Evolutionary conservation across 2,113 vertebrate genomes (phyloP).

Genomic region (Heptranchias perlo): DNA sequence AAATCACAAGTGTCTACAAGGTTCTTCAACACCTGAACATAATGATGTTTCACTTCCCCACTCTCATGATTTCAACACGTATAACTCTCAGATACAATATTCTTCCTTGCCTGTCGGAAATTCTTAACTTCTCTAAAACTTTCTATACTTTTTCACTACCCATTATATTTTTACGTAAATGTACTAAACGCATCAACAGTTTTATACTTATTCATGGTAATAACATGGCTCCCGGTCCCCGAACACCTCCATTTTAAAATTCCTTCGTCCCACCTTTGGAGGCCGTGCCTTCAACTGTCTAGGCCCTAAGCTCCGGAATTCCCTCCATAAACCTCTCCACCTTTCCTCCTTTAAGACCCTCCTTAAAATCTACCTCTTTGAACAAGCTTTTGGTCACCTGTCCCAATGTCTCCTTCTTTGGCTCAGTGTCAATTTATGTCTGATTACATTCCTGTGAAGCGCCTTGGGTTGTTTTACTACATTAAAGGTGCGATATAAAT

Average conservation of each 20-base stretch:
- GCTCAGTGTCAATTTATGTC: too few species aligned
- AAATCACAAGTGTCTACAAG: background rate
- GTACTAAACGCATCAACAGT: background rate
- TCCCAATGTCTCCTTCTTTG: too few species aligned
- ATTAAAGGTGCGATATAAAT: too few species aligned
- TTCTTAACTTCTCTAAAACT: background rate
- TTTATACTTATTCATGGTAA: background rate
- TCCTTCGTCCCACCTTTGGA: too few species aligned
- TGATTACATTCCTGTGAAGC: too few species aligned
- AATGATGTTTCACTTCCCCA: background rate
- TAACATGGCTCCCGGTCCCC: background rate
- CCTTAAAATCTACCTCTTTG: too few species aligned
- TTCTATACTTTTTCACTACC: background rate
- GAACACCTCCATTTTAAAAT: background rate
- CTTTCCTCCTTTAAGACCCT: too few species aligned
- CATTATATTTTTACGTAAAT: conserved; percentile 1
- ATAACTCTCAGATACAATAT: background rate
- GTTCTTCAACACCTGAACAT: background rate
- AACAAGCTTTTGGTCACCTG: too few species aligned
- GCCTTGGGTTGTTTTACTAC: too few species aligned
- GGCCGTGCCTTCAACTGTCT: too few species aligned
- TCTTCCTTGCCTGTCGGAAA: background rate
- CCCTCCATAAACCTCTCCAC: too few species aligned
- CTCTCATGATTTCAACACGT: background rate
- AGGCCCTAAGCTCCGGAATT: too few species aligned